phyloP scores from a whole-genome alignment of 2,113 vertebrate species.

The Cyanistes caeruleus region DNA sequence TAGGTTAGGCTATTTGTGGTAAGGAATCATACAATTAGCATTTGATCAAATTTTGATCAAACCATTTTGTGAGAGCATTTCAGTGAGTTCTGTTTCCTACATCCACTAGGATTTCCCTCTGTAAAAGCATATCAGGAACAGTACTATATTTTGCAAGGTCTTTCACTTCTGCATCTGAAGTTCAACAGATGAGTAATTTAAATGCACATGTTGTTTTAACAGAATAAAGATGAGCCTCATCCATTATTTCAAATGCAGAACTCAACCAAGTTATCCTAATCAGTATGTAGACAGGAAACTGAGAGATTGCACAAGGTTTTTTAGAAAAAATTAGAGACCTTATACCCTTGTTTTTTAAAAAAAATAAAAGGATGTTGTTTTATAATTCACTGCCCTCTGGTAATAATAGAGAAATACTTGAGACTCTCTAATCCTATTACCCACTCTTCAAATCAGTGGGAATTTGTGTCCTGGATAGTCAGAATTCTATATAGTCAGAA shows the following conservation, averaged over 20 bases:
- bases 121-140: neutral
- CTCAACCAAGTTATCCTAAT: neutral
- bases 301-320: neutral
- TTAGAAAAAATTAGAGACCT: neutral
- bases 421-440: neutral
- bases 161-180: neutral
- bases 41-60: neutral
- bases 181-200: neutral
- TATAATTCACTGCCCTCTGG: neutral
- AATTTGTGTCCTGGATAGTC: neutral
- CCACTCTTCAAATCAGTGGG: neutral
- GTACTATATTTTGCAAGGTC: neutral
- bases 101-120: neutral
- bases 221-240: neutral
- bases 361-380: neutral
- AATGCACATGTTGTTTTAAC: neutral
- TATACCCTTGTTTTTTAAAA: neutral
- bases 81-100: neutral
- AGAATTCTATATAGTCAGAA: neutral
- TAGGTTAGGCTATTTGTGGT: neutral
- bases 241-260: neutral
- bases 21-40: neutral
- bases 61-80: neutral
- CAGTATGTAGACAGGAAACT: neutral
- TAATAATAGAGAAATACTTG: neutral